Evolutionary conservation across 1,140 invertebrate species (phyloP), one percentile per base, ranked within the genome.

Genomic region (Psix sp.): DNA sequence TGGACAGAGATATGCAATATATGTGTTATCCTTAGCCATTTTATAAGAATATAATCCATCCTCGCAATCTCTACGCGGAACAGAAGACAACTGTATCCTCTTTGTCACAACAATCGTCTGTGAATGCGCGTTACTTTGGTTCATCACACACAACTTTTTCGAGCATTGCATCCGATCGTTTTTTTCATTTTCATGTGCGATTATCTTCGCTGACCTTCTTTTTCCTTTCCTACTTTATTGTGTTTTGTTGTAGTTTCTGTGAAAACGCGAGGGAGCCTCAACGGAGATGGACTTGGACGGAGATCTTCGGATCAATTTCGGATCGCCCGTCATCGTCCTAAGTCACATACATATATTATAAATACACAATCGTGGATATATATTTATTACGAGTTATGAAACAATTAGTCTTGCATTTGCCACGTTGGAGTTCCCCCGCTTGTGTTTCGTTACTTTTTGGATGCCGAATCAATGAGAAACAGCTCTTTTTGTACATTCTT

Each of bases 1-100:
- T 77, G 66, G 18, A 68, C 72, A 74, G 59, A 82, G 80, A 78
- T 83, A 79, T 83, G 77, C 79, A 81, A 78, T 83, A 81, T 81
- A 84, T 84, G 82, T 84, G 82, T 82, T 80, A 84, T 82, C 78
- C 77, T 82, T 83, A 83, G 81, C 80, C 73, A 77, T 83, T 84
- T 83, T 81, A 83, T 81, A 80, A 82, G 76, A 35, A 80, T 80
- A 77, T 81, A 82, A 74, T 80, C 77, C 78, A 76, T 76, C 74
- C 75, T 77, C 71, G 59, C 74, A 70, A 60, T 70, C 62, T 71
- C 66, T 70, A 70, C 66, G 66, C 56, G 62, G 56, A 78, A 77
- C 57, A 57, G 76, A 77, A 77, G 60, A 74, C 45, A 67, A 79
- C 75, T 78, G 75, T 81, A 80, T 81, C 76, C 80, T 79, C 78